These are phyloP conservation scores for Pipistrellus pipistrellus DNA, from an alignment of 2,797 vertebrate genomes.

Conservation along the genomic window DNA sequence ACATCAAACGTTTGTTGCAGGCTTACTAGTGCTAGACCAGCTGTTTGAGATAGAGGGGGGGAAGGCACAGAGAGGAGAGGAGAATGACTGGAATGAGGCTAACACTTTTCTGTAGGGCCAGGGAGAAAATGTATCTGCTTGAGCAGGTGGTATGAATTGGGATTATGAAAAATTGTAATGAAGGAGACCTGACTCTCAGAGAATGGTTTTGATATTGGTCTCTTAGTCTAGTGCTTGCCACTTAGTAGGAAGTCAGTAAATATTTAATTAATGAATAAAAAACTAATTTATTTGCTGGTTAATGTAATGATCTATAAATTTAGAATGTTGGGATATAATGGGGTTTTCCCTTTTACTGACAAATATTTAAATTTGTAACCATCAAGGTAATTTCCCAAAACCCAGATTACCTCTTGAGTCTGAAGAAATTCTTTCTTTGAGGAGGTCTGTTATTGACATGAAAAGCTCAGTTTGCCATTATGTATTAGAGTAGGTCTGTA, in stretches of 20 bases:
- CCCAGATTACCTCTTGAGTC: constrained; percentile 52
- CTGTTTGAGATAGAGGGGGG: neutral
- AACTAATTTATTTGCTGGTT: constrained; percentile 30
- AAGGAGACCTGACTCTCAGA: neutral
- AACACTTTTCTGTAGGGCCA: neutral
- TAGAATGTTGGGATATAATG: neutral
- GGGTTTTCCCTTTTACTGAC: constrained; percentile 33
- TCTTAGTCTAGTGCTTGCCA: constrained; percentile 29
- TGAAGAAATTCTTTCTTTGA: constrained; percentile 58
- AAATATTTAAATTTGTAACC: constrained; percentile 26
- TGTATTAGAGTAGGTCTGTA: neutral
- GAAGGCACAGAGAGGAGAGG: neutral
- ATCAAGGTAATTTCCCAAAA: constrained; percentile 57
- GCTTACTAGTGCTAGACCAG: neutral
- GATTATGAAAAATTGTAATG: neutral
- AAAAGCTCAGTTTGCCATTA: constrained; percentile 18
- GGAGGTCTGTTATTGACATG: neutral
- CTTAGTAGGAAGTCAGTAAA: constrained; percentile 39
- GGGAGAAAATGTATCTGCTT: neutral
- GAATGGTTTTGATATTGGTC: constrained; percentile 16
- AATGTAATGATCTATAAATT: constrained; percentile 49
- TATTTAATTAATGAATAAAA: constrained; percentile 39
- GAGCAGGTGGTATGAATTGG: neutral
- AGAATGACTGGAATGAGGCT: neutral
- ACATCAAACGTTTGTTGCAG: neutral